Conservation (phyloP, 2,888 invertebrate genomes). For the Coremacera marginata region DNA sequence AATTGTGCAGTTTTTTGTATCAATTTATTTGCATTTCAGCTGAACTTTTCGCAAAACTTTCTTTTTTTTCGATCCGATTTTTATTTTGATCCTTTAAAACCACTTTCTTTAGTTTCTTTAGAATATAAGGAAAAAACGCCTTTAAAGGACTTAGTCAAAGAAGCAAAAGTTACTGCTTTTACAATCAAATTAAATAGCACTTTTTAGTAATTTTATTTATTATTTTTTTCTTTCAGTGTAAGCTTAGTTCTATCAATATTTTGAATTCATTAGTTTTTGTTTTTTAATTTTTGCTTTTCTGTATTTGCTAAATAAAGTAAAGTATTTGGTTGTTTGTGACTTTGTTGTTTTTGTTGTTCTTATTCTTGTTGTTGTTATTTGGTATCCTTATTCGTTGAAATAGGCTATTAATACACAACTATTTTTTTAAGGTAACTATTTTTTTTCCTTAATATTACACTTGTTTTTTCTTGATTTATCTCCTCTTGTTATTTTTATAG, state of each 20-base stretch:
- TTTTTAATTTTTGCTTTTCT: not conserved
- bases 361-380: not conserved
- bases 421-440: not conserved
- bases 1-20: not conserved
- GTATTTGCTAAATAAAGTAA: not conserved
- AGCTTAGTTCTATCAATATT: not conserved
- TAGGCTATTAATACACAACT: not conserved
- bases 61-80: not conserved
- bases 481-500: not conserved
- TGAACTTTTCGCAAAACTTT: not conserved
- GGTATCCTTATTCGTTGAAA: not conserved
- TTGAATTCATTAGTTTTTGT: not conserved
- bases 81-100: not conserved
- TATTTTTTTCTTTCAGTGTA: not conserved
- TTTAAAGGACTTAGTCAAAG: not conserved
- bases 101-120: no score
- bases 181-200: not conserved
- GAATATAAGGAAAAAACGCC: not conserved
- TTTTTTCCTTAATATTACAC: not conserved
- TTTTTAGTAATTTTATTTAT: not conserved
- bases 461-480: not conserved
- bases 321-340: no score
- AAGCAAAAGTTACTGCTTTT: not conserved
- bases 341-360: not conserved
- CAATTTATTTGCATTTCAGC: not conserved